Evolutionary conservation across 2,113 vertebrate genomes (phyloP), one percentile per base, ranked within the genome.

Genomic region (Brachyistius frenatus): DNA sequence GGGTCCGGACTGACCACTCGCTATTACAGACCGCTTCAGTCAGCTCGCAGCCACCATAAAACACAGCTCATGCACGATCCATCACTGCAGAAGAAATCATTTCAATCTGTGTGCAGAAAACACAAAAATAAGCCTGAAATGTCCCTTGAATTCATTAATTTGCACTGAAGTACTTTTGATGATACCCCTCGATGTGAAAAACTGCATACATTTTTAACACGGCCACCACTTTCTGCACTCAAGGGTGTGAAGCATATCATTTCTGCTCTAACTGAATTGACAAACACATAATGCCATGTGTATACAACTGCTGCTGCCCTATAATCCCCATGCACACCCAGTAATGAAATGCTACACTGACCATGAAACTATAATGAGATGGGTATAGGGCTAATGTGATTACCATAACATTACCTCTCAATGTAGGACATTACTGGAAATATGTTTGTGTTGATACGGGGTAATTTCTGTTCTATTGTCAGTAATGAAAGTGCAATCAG

Each of bases 261-360:
- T 76, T 83, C 32, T 63, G 62, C 44, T 78, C 11, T 57, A 52
- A 72, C 14, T 73, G 67, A 88, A 70, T 63, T 53, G 47, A 44
- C 49, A 80, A 78, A 76, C 23, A 75, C 30, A 15, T 8, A 78
- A 79, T 75, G 63, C 32, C 4, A 23, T 64, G 35, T 73, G 46
- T 16, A 76, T 16, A 67, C 46, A 23, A 52, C 9, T 33, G 46
- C 57, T 61, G 35, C 44, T 53, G 71, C 72, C 76, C 33, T 73
- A 31, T 66, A 74, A 81, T 78, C 64, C 9, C 33, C 16, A 50
- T 78, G 54, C 60, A 73, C 8, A 68, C 32, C 52, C 30, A 9
- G 65, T 76, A 82, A 83, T 87, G 66, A 88, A 86, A 78, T 86
- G 79, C 71, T 76, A 81, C 73, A 62, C 73, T 84, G 76, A 78